Percentiles rank a stretch among this genome's conserved stretches.
These are phyloP conservation scores for Phodopus roborovskii DNA, from an alignment of 2,113 vertebrate species.

Conservation along the genomic window DNA sequence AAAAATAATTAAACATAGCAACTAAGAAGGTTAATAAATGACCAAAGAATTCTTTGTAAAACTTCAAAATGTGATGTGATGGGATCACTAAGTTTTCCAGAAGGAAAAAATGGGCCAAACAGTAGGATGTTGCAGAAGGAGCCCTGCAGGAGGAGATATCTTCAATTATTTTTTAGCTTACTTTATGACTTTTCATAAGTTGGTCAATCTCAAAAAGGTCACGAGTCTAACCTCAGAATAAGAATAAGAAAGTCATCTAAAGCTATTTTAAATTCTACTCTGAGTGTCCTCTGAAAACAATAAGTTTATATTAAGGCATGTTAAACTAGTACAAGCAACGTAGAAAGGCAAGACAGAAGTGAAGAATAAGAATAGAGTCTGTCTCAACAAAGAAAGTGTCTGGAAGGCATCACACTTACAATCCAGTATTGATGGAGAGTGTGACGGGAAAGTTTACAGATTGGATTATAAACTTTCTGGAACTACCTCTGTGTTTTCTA, in stretches of 20 bases:
- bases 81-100: not conserved
- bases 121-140: not conserved
- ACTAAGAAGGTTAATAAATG: conserved; percentile 22
- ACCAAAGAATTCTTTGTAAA: conserved; percentile 30
- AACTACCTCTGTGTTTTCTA: not conserved
- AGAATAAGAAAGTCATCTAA: not conserved
- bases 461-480: not conserved
- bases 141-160: not conserved
- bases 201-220: not conserved
- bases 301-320: not conserved
- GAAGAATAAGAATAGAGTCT: not conserved
- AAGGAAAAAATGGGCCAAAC: not conserved
- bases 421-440: not conserved
- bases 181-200: not conserved
- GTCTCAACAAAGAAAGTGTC: not conserved
- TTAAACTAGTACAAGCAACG: not conserved
- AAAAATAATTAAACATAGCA: not conserved
- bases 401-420: not conserved
- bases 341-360: not conserved
- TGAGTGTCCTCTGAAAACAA: not conserved
- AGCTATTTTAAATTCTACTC: conserved; percentile 5
- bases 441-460: not conserved
- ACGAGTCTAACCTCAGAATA: not conserved
- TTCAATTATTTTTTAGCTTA: not conserved
- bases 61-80: not conserved